Evolutionary conservation across 2,113 vertebrate genomes (phyloP), one percentile per base, ranked within the genome.

Genomic region (Lepisosteus osseus): DNA sequence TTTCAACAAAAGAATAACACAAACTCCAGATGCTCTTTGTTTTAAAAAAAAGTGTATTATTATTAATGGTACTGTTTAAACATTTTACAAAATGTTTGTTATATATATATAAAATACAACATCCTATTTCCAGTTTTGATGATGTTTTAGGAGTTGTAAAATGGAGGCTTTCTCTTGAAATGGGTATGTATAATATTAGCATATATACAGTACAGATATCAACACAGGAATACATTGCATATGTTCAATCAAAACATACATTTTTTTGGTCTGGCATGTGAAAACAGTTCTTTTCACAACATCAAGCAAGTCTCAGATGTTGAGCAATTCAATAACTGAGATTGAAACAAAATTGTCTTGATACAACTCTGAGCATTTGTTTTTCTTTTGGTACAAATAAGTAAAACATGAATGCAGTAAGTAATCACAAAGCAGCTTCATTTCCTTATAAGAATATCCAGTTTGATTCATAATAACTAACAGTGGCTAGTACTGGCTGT

Each of bases 41-140:
- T 75, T 84, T 78, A 87, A 86, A 29, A 29, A 29, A 29, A 51
- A 83, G 78, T 78, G 74, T 83, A 79, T 85, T 83, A 86, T 86
- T 85, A 85, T 84, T 85, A 74, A 85, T 83, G 79, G 81, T 81
- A 82, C 85, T 65, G 54, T 14, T 72, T 45, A 57, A 14, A 64
- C 70, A 44, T 61, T 74, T 76, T 61, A 62, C 70, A 15, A 51
- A 75, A 64, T 75, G 51, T 71, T 78, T 80, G 61, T 40, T 66
- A 74, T 59, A 78, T 0, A 3, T 13, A 11, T 68, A 81, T 9
- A 12, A 44, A 68, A 77, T 15, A 71, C 0, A 6, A 54, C 13
- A 1, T 51, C 9, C 47, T 9, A 51, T 51, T 51, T 51, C 47
- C 47, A 51, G 47, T 51, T 51, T 51, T 51, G 9, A 6, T 51